phyloP scores from a whole-genome alignment of 2,113 vertebrate species.

The Condylura cristata region DNA sequence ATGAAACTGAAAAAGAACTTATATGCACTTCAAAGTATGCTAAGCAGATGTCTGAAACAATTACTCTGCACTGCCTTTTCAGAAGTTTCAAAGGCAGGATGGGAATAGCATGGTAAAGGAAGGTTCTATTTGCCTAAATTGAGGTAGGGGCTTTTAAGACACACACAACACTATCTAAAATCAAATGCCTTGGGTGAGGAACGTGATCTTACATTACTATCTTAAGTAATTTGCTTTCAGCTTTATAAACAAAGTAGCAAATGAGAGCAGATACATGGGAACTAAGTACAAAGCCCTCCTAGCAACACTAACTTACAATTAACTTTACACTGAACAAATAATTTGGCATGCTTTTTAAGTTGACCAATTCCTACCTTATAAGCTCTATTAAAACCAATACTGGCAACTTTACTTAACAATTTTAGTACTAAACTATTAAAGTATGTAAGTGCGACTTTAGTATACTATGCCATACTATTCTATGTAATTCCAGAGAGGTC shows the following conservation, averaged over 20 bases:
- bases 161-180: slow-evolving; percentile 27
- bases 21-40: slow-evolving; percentile 83
- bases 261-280: slow-evolving; percentile 28
- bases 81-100: slow-evolving; percentile 72
- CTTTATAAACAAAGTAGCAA: slow-evolving; percentile 54
- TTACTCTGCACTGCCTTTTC: slow-evolving; percentile 69
- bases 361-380: slow-evolving; percentile 28
- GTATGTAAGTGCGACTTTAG: not conserved
- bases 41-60: slow-evolving; percentile 82
- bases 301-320: slow-evolving; percentile 48
- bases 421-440: not conserved
- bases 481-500: not conserved
- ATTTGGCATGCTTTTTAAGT: slow-evolving; percentile 40
- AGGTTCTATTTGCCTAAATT: slow-evolving; percentile 67
- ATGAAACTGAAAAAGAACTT: slow-evolving; percentile 83
- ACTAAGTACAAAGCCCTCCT: slow-evolving; percentile 42
- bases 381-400: slow-evolving; percentile 5
- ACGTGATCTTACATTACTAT: slow-evolving; percentile 29
- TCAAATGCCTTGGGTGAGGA: slow-evolving; percentile 48
- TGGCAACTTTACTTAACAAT: slow-evolving; percentile 16
- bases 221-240: slow-evolving; percentile 63
- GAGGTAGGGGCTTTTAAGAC: slow-evolving; percentile 68
- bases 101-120: slow-evolving; percentile 64
- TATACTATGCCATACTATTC: not conserved
- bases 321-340: slow-evolving; percentile 51